Evolutionary conservation across 2,888 invertebrate genomes (phyloP), one percentile per base, ranked within the genome.

Genomic region (Lithophane ornitopus): DNA sequence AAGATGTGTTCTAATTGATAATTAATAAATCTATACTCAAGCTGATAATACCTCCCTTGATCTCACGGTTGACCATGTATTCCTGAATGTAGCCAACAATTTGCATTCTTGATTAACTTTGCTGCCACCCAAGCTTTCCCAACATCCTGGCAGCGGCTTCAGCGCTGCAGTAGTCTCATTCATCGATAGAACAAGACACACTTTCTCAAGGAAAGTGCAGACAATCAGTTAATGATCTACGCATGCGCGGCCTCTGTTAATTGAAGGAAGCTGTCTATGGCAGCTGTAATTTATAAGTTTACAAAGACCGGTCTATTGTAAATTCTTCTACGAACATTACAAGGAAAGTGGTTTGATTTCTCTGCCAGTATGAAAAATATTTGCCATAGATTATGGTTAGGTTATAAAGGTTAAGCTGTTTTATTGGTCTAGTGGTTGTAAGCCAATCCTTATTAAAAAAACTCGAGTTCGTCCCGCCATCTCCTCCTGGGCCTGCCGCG

Each of bases 191-290:
- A 54, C 69, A 73, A 73, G 78, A 62, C 65, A 65, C 56, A 54
- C 74, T 83, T 84, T 82, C 71, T 67, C 54, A 14, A 59, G 28
- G 66, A 79, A 70, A 83, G 80, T 69, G 58, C 12, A 41, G 46
- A 67, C 52, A 46, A 56, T 66, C 66, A 44, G 61, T 44, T 54
- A 70, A 52, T 70, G 70, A 66, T 70, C 69, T 63, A 44, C 61
- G 66, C 41, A 61, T 56, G 76, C 34, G n/a, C 65, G 28, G 46
- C 19, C 19, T 54, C 44, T 54, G 34, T 49, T 69, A 66, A 74
- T 83, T 66, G 46, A 62, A 69, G 69, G 70, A 74, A 61, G 58
- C 54, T n/a, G 68, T 12, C 39, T 22, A 52, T 26, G 14, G 26
- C 49, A 34, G 54, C 26, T 52, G 63, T 46, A 14, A 74, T 54